Evolutionary conservation across 2,113 vertebrate species (phyloP).

Genomic region (Silurus meridionalis): DNA sequence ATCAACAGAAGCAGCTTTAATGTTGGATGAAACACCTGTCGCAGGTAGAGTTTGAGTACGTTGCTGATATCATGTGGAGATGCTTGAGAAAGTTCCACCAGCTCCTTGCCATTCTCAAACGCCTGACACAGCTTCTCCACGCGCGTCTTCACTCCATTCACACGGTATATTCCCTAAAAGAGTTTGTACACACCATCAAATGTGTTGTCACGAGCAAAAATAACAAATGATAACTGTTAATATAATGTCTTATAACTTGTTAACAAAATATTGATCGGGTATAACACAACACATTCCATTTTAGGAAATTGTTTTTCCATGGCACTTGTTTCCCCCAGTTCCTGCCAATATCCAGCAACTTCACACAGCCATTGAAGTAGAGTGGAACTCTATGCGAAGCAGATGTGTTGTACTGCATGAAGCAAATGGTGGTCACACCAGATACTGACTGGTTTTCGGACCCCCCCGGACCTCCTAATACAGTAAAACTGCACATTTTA

Average conservation of each 20-base stretch:
- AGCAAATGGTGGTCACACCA: no score
- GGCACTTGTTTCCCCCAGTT: background rate
- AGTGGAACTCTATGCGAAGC: no score
- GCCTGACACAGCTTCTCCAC: constrained; percentile 98
- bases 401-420: no score
- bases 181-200: background rate
- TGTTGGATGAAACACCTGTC: constrained; percentile 77
- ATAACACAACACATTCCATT: background rate
- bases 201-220: background rate
- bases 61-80: constrained; percentile 95
- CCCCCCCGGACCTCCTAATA: no score
- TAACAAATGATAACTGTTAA: background rate
- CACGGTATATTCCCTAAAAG: constrained; percentile 90
- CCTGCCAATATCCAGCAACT: no score
- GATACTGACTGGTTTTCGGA: no score
- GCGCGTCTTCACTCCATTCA: constrained; percentile 92
- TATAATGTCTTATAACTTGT: background rate
- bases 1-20: background rate
- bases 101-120: constrained; percentile 91
- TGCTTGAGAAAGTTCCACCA: constrained; percentile 93
- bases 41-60: constrained; percentile 92
- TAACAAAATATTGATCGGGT: background rate
- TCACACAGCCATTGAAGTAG: no score
- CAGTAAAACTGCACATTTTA: no score
- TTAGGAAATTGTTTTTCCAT: background rate